phyloP scores from a whole-genome alignment of 2,113 vertebrate genomes.

The Spea bombifrons region DNA sequence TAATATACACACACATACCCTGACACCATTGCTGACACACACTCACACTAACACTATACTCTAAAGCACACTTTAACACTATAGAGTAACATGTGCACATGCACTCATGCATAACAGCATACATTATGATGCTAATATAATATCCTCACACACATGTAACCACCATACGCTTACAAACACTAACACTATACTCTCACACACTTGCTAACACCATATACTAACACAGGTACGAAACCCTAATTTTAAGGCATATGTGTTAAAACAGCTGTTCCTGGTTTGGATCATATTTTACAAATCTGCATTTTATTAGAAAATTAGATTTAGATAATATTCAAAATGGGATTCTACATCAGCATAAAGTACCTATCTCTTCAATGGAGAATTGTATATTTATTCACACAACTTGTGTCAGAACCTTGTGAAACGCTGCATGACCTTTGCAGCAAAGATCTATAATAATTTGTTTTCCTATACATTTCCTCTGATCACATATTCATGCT shows the following conservation, averaged over 20 bases:
- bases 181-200: too few species aligned
- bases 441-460: not conserved
- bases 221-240: too few species aligned
- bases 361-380: conserved; percentile 19
- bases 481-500: not conserved
- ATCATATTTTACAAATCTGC: conserved; percentile 14
- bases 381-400: conserved; percentile 40
- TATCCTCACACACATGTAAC: too few species aligned
- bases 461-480: not conserved
- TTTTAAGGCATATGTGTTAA: conserved; percentile 3
- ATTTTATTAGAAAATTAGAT: conserved; percentile 19
- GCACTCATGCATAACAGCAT: too few species aligned
- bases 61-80: too few species aligned
- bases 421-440: conserved; percentile 17
- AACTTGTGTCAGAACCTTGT: conserved; percentile 10
- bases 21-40: too few species aligned
- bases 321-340: conserved; percentile 4
- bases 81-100: too few species aligned
- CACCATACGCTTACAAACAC: too few species aligned
- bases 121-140: too few species aligned
- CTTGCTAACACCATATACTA: too few species aligned
- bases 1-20: too few species aligned
- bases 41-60: too few species aligned
- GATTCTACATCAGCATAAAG: conserved; percentile 20
- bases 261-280: conserved; percentile 29